These are phyloP conservation scores for Archaeoteleia sp. DNA, from an alignment of 2,888 invertebrate genomes.

Conservation along the genomic window DNA sequence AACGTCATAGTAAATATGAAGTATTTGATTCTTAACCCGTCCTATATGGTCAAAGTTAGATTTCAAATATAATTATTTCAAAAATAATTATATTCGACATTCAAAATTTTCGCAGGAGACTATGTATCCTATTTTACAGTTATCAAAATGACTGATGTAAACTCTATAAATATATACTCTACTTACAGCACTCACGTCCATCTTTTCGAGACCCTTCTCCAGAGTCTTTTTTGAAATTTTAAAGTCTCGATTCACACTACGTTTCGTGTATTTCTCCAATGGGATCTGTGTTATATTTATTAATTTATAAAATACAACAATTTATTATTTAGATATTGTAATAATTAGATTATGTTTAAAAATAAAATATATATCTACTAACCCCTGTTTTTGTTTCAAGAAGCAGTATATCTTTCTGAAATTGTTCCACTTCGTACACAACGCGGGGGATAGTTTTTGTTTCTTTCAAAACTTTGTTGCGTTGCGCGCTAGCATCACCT, in stretches of 20 bases:
- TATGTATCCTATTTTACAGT: neutral
- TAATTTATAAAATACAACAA: constrained; percentile 20
- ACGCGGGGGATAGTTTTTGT: constrained; percentile 81
- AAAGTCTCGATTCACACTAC: constrained; percentile 81
- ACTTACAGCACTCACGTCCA: constrained; percentile 66
- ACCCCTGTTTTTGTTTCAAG: constrained; percentile 80
- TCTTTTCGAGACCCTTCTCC: constrained; percentile 76
- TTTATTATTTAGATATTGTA: constrained; percentile 14
- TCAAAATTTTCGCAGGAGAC: too few relatives aligned
- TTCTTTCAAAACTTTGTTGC: constrained; percentile 78
- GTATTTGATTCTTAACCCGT: too few relatives aligned
- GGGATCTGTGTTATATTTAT: constrained; percentile 66
- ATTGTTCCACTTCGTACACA: constrained; percentile 81
- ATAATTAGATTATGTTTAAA: constrained; percentile 3
- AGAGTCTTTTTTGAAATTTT: constrained; percentile 77
- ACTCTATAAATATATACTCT: constrained; percentile 2
- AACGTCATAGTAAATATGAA: too few relatives aligned
- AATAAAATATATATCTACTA: constrained; percentile 58
- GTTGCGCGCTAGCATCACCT: constrained; percentile 73
- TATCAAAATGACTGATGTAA: constrained; percentile 2
- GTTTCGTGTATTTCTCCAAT: constrained; percentile 77
- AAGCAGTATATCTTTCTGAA: constrained; percentile 78
- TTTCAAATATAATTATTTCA: too few relatives aligned
- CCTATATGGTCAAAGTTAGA: too few relatives aligned
- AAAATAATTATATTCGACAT: too few relatives aligned